Evolutionary conservation across 2,888 invertebrate genomes (phyloP), one percentile per base, ranked within the genome.

Genomic region (Melanostoma mellinum): DNA sequence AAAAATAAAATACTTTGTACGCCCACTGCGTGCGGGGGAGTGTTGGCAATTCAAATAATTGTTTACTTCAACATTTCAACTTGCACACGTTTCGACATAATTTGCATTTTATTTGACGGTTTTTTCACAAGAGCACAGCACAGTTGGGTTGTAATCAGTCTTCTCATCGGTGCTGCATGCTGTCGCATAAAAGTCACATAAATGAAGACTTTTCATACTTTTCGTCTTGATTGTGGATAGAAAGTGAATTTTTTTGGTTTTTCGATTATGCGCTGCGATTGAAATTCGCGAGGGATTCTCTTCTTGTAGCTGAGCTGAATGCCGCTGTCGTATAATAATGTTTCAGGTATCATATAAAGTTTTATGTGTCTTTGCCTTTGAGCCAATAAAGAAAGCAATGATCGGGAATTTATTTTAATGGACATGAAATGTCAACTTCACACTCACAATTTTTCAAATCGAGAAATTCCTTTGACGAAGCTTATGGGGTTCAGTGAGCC

Each of bases 31-130:
- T 77, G 53, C 61, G 68, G 63, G 42, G 68, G 74, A 50, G 77
- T 53, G 36, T 30, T 38, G 52, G 58, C 42, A 63, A 30, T 50
- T 77, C 48, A 58, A 50, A 20, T 20, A 20, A 61, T 48, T 61
- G 48, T 76, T 60, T 40, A 61, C 48, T 35, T 69, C n/a, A 75
- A 20, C 46, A n/a, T 44, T 50, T 33, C 33, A 50, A 74, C 53
- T 61, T 76, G 75, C 53, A 72, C 73, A 73, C 73, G 84, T 79
- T 84, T 75, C 78, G 85, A 88, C 86, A 86, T 87, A 87, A 88
- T 88, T 88, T 88, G 87, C 88, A 87, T 88, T 88, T 88, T 86
- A 89, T 89, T 88, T 89, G 88, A 88, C 87, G 86, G 87, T 85
- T 79, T 85, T 79, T 85, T 76, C 85, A 86, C 86, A 85, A 81